Conservation (phyloP, 2,113 vertebrate genomes). For the Gorsachius goisagi region DNA sequence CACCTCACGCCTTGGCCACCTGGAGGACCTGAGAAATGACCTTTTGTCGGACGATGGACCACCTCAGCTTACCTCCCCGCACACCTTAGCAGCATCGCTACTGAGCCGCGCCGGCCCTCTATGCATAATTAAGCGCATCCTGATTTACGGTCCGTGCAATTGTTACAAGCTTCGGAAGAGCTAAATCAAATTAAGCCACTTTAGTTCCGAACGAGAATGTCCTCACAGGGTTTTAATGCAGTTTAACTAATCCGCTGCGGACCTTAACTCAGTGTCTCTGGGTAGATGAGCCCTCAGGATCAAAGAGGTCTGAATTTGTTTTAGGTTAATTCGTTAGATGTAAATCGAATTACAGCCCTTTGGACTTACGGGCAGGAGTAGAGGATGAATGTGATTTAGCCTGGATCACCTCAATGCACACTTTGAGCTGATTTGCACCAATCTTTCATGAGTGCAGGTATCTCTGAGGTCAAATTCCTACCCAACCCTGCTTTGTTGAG, state of each 20-base stretch:
- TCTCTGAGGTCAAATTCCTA: neutral
- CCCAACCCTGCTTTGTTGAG: neutral
- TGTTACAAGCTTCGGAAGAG: neutral
- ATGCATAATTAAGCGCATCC: neutral
- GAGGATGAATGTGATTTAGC: neutral
- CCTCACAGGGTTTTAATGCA: neutral
- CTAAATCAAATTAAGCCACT: neutral
- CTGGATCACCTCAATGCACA: neutral
- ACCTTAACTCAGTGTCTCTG: neutral
- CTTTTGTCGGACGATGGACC: rapidly evolving
- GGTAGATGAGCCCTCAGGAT: neutral
- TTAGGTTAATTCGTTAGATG: neutral
- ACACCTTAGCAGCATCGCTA: neutral
- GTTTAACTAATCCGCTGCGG: neutral
- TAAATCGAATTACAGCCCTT: neutral
- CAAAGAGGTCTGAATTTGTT: neutral
- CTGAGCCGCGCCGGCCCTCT: neutral
- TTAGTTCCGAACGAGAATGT: neutral
- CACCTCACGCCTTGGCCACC: neutral
- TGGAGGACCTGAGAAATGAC: neutral
- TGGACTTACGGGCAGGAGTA: neutral
- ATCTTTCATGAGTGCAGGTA: neutral
- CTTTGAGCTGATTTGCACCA: neutral
- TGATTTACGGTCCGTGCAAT: neutral
- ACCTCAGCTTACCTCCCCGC: neutral